phyloP scores from a whole-genome alignment of 2,888 invertebrate genomes.

The Rhopalosiphum nymphaeae region DNA sequence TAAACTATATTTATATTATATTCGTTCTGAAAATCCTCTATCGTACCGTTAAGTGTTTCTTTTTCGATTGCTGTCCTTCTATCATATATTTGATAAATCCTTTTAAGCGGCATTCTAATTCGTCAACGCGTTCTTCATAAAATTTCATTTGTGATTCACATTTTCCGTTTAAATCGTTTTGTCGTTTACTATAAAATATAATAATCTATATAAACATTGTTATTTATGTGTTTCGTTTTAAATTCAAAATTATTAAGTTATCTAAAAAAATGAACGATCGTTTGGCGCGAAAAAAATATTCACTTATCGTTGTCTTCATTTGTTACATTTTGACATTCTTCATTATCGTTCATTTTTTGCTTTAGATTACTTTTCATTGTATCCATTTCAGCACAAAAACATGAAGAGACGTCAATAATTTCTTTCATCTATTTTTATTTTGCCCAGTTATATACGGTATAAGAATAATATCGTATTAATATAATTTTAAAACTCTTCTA shows the following conservation, averaged over 20 bases:
- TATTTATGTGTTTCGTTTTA: background rate
- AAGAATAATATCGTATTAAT: background rate
- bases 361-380: background rate
- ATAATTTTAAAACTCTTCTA: background rate
- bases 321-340: background rate
- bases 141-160: background rate
- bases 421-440: slow-evolving; percentile 19
- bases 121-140: background rate
- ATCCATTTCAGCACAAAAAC: background rate
- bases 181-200: slow-evolving; percentile 16
- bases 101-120: slow-evolving; percentile 1
- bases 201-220: background rate
- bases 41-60: background rate
- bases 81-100: background rate
- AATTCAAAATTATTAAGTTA: background rate
- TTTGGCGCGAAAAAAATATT: background rate
- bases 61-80: too few species aligned
- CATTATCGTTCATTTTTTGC: background rate
- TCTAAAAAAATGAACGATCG: background rate
- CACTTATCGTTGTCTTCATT: slow-evolving; percentile 4
- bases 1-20: background rate
- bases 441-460: background rate
- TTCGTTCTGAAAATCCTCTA: background rate
- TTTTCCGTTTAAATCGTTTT: background rate
- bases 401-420: background rate